Evolutionary conservation across 2,797 vertebrate species (phyloP).

Genomic region (Ctenosaura bakeri): DNA sequence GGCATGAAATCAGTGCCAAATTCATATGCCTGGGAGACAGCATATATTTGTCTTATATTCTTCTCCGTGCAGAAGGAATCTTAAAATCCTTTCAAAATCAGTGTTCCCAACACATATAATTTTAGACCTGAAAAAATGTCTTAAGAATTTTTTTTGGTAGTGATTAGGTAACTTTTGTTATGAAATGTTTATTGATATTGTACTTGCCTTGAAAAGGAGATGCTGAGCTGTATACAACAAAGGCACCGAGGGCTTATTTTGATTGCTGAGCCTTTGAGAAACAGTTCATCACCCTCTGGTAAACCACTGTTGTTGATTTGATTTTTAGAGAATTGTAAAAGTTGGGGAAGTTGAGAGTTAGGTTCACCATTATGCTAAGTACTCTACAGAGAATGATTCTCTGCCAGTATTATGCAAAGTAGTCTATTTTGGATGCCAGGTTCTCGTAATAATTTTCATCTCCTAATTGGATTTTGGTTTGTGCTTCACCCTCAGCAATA

Average conservation of each 20-base stretch:
- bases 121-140: too few species aligned
- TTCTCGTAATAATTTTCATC: too few species aligned
- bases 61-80: conserved; percentile 36
- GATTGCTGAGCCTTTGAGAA: background rate
- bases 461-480: too few species aligned
- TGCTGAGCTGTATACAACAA: background rate
- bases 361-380: background rate
- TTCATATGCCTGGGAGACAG: conserved; percentile 1
- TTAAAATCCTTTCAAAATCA: background rate
- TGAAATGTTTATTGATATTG: background rate
- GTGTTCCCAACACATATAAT: too few species aligned
- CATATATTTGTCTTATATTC: background rate
- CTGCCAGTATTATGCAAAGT: too few species aligned
- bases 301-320: background rate
- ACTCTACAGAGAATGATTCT: background rate
- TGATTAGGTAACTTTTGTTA: conserved; percentile 14
- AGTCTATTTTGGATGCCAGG: too few species aligned
- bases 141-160: background rate
- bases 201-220: conserved; percentile 31
- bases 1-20: conserved; percentile 36
- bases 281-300: background rate
- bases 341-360: background rate
- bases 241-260: background rate
- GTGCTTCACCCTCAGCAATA: too few species aligned
- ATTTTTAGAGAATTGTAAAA: background rate